These are phyloP conservation scores for Eupithecia subfuscata DNA, from an alignment of 2,888 invertebrate genomes.

Conservation along the genomic window DNA sequence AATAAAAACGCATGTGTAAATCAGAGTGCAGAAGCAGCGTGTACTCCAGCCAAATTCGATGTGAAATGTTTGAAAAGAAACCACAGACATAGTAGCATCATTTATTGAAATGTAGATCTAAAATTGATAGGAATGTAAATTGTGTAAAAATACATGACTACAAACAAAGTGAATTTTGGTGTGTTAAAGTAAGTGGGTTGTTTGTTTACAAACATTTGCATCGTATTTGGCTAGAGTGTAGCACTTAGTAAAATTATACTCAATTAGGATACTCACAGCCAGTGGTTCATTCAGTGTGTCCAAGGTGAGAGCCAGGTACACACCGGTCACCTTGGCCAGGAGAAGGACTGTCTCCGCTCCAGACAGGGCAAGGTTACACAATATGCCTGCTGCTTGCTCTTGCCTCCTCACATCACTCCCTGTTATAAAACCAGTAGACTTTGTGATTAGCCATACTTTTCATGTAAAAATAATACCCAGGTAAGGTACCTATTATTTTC, in stretches of 20 bases:
- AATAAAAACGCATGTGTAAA: too few species aligned
- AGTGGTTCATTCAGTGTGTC: constrained; percentile 60
- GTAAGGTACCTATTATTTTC: too few species aligned
- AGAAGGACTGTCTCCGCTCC: constrained; percentile 47
- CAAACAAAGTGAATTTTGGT: not conserved
- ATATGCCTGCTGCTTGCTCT: constrained; percentile 78
- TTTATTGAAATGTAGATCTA: not conserved
- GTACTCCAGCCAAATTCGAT: not conserved
- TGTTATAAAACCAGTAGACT: constrained; percentile 38
- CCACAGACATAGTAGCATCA: not conserved
- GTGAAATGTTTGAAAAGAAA: not conserved
- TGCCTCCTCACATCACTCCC: constrained; percentile 78
- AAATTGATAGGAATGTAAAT: not conserved
- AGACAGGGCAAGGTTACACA: constrained; percentile 80
- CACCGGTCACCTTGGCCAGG: constrained; percentile 69
- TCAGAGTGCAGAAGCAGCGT: too few species aligned
- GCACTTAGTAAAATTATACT: not conserved
- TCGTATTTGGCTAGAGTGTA: not conserved
- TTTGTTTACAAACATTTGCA: not conserved
- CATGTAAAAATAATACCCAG: too few species aligned
- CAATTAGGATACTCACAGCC: constrained; percentile 55
- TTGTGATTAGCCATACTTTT: not conserved
- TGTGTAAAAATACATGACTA: not conserved
- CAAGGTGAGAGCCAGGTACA: constrained; percentile 74
- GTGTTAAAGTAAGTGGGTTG: not conserved